These are phyloP conservation scores for Ceyx erithaca DNA, from an alignment of 2,797 vertebrate species.

Conservation along the genomic window DNA sequence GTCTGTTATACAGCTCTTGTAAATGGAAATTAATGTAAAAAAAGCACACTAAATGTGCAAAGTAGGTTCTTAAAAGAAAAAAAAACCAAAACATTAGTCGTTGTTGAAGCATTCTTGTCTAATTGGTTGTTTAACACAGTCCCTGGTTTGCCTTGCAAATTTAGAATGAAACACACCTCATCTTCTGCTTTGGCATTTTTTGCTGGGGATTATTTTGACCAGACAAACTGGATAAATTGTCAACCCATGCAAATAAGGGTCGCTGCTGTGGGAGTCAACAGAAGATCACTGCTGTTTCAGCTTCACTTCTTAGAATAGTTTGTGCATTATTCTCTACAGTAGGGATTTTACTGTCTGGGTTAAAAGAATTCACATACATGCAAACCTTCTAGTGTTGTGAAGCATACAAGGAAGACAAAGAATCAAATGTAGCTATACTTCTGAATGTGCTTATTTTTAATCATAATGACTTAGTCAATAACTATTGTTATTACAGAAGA, in stretches of 20 bases:
- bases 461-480: neutral
- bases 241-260: neutral
- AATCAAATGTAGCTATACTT: neutral
- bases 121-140: neutral
- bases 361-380: neutral
- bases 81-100: neutral
- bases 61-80: neutral
- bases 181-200: neutral
- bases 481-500: neutral
- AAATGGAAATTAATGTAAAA: slow-evolving; percentile 5
- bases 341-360: neutral
- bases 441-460: slow-evolving; percentile 14
- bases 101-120: neutral
- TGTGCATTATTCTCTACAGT: neutral
- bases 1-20: neutral
- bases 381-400: neutral
- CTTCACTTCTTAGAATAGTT: neutral
- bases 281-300: neutral
- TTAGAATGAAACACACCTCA: neutral
- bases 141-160: neutral
- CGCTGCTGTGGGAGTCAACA: neutral
- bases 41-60: neutral
- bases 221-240: neutral
- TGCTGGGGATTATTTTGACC: neutral
- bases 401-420: neutral